A percentile compares a stretch with the other conserved stretches of the same genome.
Evolutionary conservation across 2,113 vertebrate species (phyloP).

Genomic region (Ahaetulla prasina): DNA sequence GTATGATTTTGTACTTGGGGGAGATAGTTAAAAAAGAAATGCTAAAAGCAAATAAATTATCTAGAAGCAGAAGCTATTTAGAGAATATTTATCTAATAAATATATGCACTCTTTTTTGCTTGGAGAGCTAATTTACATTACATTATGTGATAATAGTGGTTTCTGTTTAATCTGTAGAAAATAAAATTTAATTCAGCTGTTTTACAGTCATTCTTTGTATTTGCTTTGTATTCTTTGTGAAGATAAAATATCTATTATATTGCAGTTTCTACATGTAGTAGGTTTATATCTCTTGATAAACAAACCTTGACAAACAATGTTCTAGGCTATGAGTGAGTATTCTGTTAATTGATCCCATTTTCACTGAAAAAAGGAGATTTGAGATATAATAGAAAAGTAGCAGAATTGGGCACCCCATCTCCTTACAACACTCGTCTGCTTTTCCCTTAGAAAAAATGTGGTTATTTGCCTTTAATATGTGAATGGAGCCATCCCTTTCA

Average conservation of each 20-base stretch:
- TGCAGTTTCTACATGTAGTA: not conserved
- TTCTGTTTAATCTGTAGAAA: not conserved
- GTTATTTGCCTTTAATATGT: not conserved
- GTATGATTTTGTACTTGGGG: not conserved
- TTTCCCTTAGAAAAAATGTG: not conserved
- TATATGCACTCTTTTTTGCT: not conserved
- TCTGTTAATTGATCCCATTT: not conserved
- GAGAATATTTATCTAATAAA: not conserved
- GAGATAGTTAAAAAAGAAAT: not conserved
- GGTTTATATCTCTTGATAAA: not conserved
- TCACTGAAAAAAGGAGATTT: not conserved
- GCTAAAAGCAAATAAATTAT: not conserved
- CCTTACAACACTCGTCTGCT: not conserved
- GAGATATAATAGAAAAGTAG: not conserved
- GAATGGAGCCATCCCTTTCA: not conserved
- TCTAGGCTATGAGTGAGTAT: not conserved
- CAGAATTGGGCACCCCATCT: not conserved
- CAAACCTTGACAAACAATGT: not conserved
- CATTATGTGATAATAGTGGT: not conserved
- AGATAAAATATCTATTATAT: not conserved
- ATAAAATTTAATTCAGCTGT: not conserved
- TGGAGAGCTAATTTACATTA: not conserved
- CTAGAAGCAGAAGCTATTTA: not conserved
- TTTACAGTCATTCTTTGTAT: not conserved
- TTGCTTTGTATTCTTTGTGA: no score